Evolutionary conservation across 2,113 vertebrate species (phyloP), one percentile per base, ranked within the genome.

Genomic region (Pica pica): DNA sequence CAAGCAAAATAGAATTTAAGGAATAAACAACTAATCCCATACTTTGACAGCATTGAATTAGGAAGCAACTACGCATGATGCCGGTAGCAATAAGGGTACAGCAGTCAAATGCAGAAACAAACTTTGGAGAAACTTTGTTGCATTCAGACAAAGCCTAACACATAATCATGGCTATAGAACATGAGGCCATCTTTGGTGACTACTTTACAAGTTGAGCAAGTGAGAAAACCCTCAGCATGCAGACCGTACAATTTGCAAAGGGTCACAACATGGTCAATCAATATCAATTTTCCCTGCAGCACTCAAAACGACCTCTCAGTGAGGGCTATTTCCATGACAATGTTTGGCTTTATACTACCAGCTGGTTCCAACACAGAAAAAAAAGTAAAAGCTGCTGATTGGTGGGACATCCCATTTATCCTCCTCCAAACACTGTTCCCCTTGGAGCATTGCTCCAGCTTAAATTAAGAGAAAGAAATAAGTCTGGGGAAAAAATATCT

Each of bases 221-320:
- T 53, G 60, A 69, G 47, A 94, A 96, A 95, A 77, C 27, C 27
- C 60, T 57, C 37, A 49, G 47, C 59, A 49, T 57, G 52, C 33
- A 55, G 46, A 91, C 47, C 0, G 0, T 55, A 56, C 50, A 64
- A 70, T 56, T 83, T 87, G 69, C 50, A 68, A 67, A 89, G 63
- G 83, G 90, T 89, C 71, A 92, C 42, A 77, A 89, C 27, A 69
- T 77, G 77, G 93, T 87, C 77, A 96, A 74, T 91, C 92, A n/a
- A 89, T 92, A 94, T 20, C 71, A 96, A 88, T 90, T 87, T 91
- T 86, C 64, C 87, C 76, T 74, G 30, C 55, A 74, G 78, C 44
- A 74, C 71, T 94, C 52, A 41, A 82, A 93, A 89, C 20, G 16
- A 83, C 81, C 89, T 88, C 78, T 74, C 84, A 69, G 53, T 63